phyloP scores from a whole-genome alignment of 1,140 invertebrate genomes.

The Thrips palmi region DNA sequence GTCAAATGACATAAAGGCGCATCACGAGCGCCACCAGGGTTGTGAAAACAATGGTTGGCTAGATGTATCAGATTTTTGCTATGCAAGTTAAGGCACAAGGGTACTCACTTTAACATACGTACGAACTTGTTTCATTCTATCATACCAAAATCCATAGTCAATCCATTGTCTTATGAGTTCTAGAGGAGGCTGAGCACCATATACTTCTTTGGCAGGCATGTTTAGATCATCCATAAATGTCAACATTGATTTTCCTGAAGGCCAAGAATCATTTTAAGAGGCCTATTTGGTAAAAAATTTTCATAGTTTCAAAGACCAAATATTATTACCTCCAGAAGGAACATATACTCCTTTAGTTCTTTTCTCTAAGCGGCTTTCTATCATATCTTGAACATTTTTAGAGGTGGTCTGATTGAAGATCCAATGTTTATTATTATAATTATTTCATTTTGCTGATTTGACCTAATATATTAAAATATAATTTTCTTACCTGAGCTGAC shows the following conservation, averaged over 20 bases:
- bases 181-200: constrained; percentile 67
- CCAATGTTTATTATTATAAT: constrained; percentile 1
- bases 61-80: not conserved
- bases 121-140: constrained; percentile 47
- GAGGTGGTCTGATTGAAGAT: constrained; percentile 42
- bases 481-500: constrained; percentile 42
- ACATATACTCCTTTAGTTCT: constrained; percentile 62
- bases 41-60: not conserved
- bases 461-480: constrained; percentile 19
- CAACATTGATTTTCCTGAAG: constrained; percentile 45
- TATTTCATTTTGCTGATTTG: constrained; percentile 18
- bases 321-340: constrained; percentile 34
- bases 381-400: constrained; percentile 53
- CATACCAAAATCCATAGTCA: constrained; percentile 76
- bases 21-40: not conserved
- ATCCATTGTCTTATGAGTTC: constrained; percentile 71
- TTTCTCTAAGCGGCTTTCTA: constrained; percentile 64
- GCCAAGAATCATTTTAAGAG: constrained; percentile 14
- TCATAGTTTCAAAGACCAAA: not conserved
- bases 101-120: constrained; percentile 43
- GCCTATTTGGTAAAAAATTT: constrained; percentile 4
- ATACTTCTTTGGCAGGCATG: constrained; percentile 72
- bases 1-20: not conserved
- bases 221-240: constrained; percentile 79
- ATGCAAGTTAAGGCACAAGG: not conserved